A percentile compares a stretch with the other conserved stretches of the same genome.
Conservation (phyloP, 2,113 vertebrate genomes). For the Lamprotornis superbus region DNA sequence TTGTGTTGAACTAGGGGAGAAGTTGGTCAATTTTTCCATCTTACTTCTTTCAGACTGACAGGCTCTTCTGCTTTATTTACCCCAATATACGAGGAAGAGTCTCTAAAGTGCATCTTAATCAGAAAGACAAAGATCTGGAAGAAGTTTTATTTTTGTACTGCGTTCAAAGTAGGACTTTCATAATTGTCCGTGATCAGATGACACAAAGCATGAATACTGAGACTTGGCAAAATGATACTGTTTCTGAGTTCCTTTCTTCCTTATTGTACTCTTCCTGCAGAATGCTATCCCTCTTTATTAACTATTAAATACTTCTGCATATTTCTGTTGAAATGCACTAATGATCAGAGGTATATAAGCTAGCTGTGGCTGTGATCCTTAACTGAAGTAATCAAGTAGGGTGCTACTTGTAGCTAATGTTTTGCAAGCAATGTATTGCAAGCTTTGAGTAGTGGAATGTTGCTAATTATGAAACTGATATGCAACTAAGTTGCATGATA, state of each 20-base stretch:
- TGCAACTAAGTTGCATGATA: not conserved
- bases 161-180: not conserved
- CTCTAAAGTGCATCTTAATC: conserved; percentile 1
- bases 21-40: not conserved
- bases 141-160: not conserved
- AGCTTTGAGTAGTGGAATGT: not conserved
- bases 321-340: not conserved
- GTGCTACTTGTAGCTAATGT: not conserved
- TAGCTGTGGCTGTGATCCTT: not conserved
- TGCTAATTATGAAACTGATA: not conserved
- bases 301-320: not conserved
- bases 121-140: not conserved
- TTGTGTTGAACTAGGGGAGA: not conserved
- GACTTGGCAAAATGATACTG: not conserved
- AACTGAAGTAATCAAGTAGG: not conserved
- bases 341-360: not conserved
- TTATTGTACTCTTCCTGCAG: not conserved
- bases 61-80: conserved; percentile 20
- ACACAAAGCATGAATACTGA: not conserved
- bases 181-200: not conserved
- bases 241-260: not conserved
- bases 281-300: not conserved
- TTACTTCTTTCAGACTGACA: not conserved
- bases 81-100: not conserved
- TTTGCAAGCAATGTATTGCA: not conserved